phyloP scores from a whole-genome alignment of 2,888 invertebrate species.

The Nymphalis urticae region DNA sequence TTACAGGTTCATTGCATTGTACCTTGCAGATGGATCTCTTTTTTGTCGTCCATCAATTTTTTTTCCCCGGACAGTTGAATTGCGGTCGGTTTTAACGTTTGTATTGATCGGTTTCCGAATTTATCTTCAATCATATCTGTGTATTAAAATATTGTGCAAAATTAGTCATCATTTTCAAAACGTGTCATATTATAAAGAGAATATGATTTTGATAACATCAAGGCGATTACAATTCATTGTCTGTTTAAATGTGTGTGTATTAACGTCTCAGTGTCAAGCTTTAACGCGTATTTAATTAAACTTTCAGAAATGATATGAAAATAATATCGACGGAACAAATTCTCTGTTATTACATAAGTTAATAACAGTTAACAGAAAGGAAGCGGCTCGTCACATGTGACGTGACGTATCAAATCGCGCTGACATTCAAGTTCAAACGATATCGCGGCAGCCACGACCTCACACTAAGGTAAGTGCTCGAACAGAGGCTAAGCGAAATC shows the following conservation, averaged over 20 bases:
- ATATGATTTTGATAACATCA: conserved; percentile 7
- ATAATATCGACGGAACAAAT: conserved; percentile 45
- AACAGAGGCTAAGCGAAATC: conserved; percentile 10
- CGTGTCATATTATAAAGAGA: conserved; percentile 12
- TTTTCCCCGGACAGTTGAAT: conserved; percentile 73
- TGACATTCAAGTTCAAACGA: conserved; percentile 73
- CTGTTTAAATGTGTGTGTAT: conserved; percentile 14
- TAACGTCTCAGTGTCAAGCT: conserved; percentile 16
- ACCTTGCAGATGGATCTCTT: conserved; percentile 62
- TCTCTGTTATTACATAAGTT: conserved; percentile 64
- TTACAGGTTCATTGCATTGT: conserved; percentile 75
- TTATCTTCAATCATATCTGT: conserved; percentile 61
- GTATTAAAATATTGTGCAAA: conserved; percentile 51
- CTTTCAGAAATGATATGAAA: conserved; percentile 33
- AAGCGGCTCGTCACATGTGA: conserved; percentile 70
- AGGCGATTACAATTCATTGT: conserved; percentile 12
- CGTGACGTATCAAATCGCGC: conserved; percentile 74
- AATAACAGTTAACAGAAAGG: conserved; percentile 71
- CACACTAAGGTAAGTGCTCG: conserved; percentile 18
- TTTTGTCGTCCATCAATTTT: conserved; percentile 75
- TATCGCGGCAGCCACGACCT: conserved; percentile 58
- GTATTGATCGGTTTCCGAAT: conserved; percentile 64
- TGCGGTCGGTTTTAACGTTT: conserved; percentile 66
- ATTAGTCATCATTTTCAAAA: conserved; percentile 26
- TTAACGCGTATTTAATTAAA: conserved; percentile 34